Conservation (phyloP, 2,113 vertebrate genomes). For the Bufo gargarizans region DNA sequence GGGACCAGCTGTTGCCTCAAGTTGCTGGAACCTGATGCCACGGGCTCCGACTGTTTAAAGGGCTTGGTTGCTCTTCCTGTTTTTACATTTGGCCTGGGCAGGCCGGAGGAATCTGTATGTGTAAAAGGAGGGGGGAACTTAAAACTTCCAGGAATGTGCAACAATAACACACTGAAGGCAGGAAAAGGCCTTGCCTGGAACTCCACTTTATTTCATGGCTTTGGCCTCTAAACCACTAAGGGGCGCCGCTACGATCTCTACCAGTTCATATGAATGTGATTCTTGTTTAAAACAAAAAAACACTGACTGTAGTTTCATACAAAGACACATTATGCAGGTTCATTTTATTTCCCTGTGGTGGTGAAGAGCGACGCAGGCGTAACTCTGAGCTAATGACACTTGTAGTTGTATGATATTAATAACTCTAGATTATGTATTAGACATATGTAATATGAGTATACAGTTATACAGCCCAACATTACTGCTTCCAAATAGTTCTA, state of each 20-base stretch:
- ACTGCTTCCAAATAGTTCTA: neutral
- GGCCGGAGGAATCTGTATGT: slow-evolving; percentile 64
- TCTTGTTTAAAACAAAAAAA: neutral
- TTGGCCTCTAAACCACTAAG: slow-evolving; percentile 75
- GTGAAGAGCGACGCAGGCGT: neutral
- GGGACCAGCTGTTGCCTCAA: slow-evolving; percentile 33
- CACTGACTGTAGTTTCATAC: neutral
- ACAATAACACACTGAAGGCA: slow-evolving; percentile 49
- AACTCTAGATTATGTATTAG: no score
- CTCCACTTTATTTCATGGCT: slow-evolving; percentile 66
- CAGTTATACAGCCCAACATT: neutral
- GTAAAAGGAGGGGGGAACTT: slow-evolving; percentile 71
- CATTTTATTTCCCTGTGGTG: slow-evolving; percentile 25
- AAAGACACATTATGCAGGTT: slow-evolving; percentile 47
- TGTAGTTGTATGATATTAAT: neutral
- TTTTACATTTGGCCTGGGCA: slow-evolving; percentile 51
- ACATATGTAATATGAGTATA: neutral
- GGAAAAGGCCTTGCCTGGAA: slow-evolving; percentile 66
- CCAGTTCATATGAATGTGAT: neutral
- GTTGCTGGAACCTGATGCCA: slow-evolving; percentile 20
- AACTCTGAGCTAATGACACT: neutral
- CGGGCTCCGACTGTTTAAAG: slow-evolving; percentile 4
- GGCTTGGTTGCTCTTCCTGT: slow-evolving; percentile 51
- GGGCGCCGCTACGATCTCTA: slow-evolving; percentile 77
- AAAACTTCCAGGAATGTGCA: slow-evolving; percentile 83